phyloP scores from a whole-genome alignment of 2,888 invertebrate genomes.

The Ditula angustiorana region DNA sequence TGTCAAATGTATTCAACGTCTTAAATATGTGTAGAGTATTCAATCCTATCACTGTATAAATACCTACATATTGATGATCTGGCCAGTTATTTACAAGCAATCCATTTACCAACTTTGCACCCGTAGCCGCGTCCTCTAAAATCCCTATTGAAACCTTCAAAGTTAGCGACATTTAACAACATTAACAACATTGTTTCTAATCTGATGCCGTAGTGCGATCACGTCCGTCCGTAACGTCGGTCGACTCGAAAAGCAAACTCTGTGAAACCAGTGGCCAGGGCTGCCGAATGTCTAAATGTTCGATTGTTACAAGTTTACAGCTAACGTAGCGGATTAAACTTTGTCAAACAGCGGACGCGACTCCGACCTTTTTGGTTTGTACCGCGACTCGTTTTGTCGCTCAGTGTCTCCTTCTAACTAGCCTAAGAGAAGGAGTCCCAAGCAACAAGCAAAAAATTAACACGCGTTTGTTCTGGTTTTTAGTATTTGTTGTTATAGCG shows the following conservation, averaged over 20 bases:
- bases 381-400: too few relatives aligned
- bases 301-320: constrained; percentile 29
- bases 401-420: too few relatives aligned
- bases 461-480: too few relatives aligned
- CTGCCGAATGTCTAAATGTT: constrained; percentile 26
- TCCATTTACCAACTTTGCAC: neutral
- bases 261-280: constrained; percentile 40
- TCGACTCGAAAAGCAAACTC: constrained; percentile 48
- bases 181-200: constrained; percentile 55
- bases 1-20: too few relatives aligned
- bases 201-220: constrained; percentile 65
- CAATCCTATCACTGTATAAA: too few relatives aligned
- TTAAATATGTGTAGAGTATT: too few relatives aligned
- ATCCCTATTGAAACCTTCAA: constrained; percentile 11
- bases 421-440: too few relatives aligned
- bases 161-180: constrained; percentile 51
- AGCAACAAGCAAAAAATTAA: too few relatives aligned
- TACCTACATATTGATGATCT: too few relatives aligned
- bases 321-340: neutral
- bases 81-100: neutral
- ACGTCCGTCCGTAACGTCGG: constrained; percentile 70
- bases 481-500: too few relatives aligned
- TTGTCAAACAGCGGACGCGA: neutral
- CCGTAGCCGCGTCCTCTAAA: neutral
- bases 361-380: too few relatives aligned